phyloP scores from a whole-genome alignment of 23 tunicate genomes.

The Aplidium turbinatum region DNA sequence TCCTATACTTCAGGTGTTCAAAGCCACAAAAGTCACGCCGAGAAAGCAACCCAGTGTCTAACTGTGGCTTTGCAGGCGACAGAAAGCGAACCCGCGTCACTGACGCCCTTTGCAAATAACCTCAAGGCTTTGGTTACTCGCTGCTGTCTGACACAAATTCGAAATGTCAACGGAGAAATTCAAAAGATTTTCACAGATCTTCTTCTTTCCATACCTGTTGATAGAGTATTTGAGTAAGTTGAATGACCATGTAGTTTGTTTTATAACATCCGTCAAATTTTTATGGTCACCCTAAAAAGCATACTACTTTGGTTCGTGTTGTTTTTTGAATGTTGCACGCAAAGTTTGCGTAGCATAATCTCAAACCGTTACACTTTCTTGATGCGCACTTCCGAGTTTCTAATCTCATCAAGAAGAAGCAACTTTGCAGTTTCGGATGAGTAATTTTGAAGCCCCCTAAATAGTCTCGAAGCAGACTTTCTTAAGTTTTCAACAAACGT shows the following conservation, averaged over 20 bases:
- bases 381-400: too few relatives aligned
- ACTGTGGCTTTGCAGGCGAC: constrained; percentile 16
- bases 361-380: too few relatives aligned
- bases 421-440: neutral
- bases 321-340: too few relatives aligned
- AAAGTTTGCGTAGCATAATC: neutral
- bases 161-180: constrained; percentile 22
- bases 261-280: too few relatives aligned
- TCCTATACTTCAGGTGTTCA: constrained; percentile 17
- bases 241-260: too few relatives aligned
- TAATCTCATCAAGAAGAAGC: too few relatives aligned
- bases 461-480: neutral
- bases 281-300: too few relatives aligned
- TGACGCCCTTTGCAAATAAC: neutral
- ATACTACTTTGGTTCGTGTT: too few relatives aligned
- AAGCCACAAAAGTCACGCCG: neutral
- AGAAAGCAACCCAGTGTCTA: constrained; percentile 46
- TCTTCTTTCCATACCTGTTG: constrained; percentile 39
- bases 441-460: neutral
- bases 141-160: constrained; percentile 40
- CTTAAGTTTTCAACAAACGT: neutral
- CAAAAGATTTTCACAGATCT: constrained; percentile 29
- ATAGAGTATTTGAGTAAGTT: constrained; percentile 55
- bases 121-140: constrained; percentile 34
- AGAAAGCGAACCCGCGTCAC: constrained; percentile 8